Evolutionary conservation across 2,797 vertebrate species (phyloP).

Genomic region (Natrix natrix): DNA sequence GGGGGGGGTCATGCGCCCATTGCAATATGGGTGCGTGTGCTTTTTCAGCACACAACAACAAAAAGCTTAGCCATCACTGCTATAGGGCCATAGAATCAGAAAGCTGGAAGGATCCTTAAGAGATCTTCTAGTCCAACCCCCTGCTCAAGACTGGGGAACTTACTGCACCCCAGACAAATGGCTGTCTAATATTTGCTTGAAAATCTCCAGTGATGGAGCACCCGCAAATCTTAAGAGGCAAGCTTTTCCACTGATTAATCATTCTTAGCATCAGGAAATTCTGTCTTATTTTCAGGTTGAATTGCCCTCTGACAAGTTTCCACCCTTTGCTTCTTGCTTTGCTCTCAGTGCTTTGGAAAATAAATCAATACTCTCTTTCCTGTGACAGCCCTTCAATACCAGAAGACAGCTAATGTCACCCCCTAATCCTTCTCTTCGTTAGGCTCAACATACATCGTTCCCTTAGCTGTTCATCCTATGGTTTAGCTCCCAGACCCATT

Average conservation of each 20-base stretch:
- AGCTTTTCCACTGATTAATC: neutral
- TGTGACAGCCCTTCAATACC: neutral
- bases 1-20: too few relatives aligned
- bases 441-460: too few relatives aligned
- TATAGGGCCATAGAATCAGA: slow-evolving; percentile 4
- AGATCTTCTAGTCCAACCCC: neutral
- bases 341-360: neutral
- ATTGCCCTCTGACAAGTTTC: neutral
- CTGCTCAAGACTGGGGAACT: neutral
- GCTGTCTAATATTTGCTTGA: neutral
- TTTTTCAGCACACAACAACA: too few relatives aligned
- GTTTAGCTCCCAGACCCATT: too few relatives aligned
- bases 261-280: neutral
- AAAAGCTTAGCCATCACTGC: too few relatives aligned
- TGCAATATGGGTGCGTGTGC: too few relatives aligned
- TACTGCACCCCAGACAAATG: neutral
- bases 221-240: neutral
- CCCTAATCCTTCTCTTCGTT: neutral
- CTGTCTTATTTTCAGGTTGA: neutral
- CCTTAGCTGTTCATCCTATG: too few relatives aligned
- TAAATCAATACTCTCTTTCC: neutral
- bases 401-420: too few relatives aligned
- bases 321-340: neutral
- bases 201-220: neutral
- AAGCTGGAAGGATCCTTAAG: neutral